phyloP scores from a whole-genome alignment of 2,797 vertebrate genomes.

The Nyctalus aviator region DNA sequence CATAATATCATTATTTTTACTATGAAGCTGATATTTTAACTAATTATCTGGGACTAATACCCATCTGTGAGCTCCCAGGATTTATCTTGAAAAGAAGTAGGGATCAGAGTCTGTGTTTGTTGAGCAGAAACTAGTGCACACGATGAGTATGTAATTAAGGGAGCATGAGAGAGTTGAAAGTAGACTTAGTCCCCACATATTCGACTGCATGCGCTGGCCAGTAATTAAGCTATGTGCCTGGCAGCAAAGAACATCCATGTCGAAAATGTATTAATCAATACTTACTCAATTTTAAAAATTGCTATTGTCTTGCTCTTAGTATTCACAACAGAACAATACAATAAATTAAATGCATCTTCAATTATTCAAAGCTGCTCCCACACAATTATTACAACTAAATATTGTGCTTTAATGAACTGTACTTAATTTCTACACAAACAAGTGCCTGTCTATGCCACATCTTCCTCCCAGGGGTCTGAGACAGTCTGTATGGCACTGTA shows the following conservation, averaged over 20 bases:
- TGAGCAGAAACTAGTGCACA: not conserved
- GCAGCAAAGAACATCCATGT: not conserved
- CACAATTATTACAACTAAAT: conserved; percentile 72
- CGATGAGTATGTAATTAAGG: not conserved
- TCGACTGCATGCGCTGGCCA: not conserved
- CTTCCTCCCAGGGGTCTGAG: conserved; percentile 57
- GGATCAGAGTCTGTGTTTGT: not conserved
- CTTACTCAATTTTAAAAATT: conserved; percentile 70
- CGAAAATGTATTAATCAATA: conserved; percentile 55
- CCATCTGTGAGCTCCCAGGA: not conserved
- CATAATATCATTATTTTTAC: not conserved
- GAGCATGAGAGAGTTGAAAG: not conserved
- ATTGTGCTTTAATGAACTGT: conserved; percentile 76
- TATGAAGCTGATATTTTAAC: not conserved
- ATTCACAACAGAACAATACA: conserved; percentile 62
- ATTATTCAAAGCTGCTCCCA: conserved; percentile 65
- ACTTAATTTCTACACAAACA: conserved; percentile 63
- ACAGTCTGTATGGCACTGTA: not conserved
- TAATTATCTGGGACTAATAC: not conserved
- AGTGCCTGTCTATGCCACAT: not conserved
- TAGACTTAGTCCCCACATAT: not conserved
- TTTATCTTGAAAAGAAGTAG: not conserved
- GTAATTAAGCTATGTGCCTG: not conserved
- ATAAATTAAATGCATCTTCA: conserved; percentile 72
- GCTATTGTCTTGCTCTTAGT: conserved; percentile 52